Conservation (phyloP, 2,888 invertebrate species). For the Scelioninae gen. 1 region DNA sequence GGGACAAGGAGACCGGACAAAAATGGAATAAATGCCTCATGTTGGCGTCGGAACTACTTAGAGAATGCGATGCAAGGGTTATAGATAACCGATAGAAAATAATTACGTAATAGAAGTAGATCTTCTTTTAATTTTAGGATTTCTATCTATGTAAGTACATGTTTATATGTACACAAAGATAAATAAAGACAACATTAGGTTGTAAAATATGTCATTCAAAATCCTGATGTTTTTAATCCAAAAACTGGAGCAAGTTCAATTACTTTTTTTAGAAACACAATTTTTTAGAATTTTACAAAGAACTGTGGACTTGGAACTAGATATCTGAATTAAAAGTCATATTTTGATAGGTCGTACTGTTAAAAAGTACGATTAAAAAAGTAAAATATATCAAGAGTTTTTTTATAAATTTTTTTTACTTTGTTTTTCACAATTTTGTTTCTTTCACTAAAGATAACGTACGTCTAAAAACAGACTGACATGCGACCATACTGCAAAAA, state of each 20-base stretch:
- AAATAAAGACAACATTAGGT: too few species aligned
- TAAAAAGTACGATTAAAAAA: not conserved
- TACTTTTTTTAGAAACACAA: too few species aligned
- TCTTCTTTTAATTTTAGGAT: not conserved
- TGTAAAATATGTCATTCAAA: too few species aligned
- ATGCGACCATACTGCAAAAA: slow-evolving; percentile 74
- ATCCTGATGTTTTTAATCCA: too few species aligned
- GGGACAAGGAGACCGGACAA: slow-evolving; percentile 37
- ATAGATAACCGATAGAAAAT: slow-evolving; percentile 49
- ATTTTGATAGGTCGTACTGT: not conserved
- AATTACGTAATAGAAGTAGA: slow-evolving; percentile 31
- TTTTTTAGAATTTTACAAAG: too few species aligned
- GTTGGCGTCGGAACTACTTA: slow-evolving; percentile 12
- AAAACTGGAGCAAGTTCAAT: too few species aligned
- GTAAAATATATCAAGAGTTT: too few species aligned
- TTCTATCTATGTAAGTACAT: not conserved
- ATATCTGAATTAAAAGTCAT: too few species aligned
- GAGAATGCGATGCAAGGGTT: slow-evolving; percentile 26
- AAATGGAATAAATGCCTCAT: slow-evolving; percentile 47
- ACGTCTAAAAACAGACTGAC: slow-evolving; percentile 66
- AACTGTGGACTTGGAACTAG: too few species aligned
- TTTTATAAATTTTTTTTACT: not conserved
- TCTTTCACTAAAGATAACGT: slow-evolving; percentile 29
- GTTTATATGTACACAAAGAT: too few species aligned
- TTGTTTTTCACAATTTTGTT: not conserved